phyloP scores from a whole-genome alignment of 2,797 vertebrate species.

The Neostethus bicornis region DNA sequence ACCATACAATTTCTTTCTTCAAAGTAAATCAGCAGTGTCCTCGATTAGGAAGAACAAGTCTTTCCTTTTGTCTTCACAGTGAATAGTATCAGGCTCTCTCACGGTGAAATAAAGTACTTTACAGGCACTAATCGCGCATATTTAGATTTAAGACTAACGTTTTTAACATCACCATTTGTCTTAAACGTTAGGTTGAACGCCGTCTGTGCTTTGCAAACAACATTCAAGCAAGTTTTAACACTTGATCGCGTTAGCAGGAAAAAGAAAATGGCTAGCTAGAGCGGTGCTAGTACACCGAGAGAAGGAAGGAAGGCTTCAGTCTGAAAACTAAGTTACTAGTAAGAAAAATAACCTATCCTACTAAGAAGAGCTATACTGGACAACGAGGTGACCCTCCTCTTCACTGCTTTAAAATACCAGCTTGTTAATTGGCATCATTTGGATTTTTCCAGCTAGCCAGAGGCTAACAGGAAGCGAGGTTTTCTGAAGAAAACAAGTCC shows the following conservation, averaged over 20 bases:
- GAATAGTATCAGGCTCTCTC: constrained; percentile 19
- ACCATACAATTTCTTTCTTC: not conserved
- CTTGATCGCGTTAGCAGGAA: constrained; percentile 55
- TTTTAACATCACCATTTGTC: not conserved
- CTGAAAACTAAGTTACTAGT: constrained; percentile 43
- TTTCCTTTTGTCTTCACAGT: constrained; percentile 60
- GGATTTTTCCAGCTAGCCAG: constrained; percentile 61
- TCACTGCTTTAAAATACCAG: constrained; percentile 42
- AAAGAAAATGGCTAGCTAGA: constrained; percentile 68
- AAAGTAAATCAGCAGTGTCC: constrained; percentile 15
- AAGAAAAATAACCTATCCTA: constrained; percentile 20
- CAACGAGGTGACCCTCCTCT: constrained; percentile 38
- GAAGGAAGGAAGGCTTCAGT: constrained; percentile 30
- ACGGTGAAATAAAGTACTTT: constrained; percentile 41
- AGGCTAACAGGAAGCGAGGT: constrained; percentile 77
- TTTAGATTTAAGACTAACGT: not conserved
- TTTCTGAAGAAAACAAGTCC: constrained; percentile 72
- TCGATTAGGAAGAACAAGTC: constrained; percentile 36
- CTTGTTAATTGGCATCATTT: constrained; percentile 56
- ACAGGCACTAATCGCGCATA: constrained; percentile 10
- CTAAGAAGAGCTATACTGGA: not conserved
- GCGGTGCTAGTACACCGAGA: constrained; percentile 59
- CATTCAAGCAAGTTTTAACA: constrained; percentile 49
- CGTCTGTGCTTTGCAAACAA: not conserved
- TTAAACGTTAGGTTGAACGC: constrained; percentile 2